A percentile compares a stretch with the other conserved stretches of the same genome.
phyloP scores from a whole-genome alignment of 2,113 vertebrate genomes.

The Hemicordylus capensis region DNA sequence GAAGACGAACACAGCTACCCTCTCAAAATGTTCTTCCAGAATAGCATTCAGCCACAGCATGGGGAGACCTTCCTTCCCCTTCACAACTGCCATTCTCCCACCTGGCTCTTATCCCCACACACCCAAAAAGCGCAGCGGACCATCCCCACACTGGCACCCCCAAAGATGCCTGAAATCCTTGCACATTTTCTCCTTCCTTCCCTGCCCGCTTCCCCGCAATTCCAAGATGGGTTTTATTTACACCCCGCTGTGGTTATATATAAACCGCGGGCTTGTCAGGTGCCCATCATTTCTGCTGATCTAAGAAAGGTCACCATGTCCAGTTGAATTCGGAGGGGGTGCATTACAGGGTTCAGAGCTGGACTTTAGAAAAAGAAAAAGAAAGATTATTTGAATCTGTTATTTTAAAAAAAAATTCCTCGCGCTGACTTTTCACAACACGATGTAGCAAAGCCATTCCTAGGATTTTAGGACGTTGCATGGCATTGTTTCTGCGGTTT shows the following conservation, averaged over 20 bases:
- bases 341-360: background rate
- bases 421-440: background rate
- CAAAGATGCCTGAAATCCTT: rapidly evolving
- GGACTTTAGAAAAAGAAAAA: background rate
- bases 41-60: background rate
- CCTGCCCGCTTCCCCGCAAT: background rate
- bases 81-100: background rate
- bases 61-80: background rate
- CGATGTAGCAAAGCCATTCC: background rate
- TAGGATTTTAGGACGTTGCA: background rate
- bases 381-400: background rate
- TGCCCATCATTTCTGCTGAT: conserved; percentile 3
- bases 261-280: background rate
- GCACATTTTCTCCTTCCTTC: rapidly evolving
- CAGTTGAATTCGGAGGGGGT: conserved; percentile 9
- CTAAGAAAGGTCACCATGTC: conserved; percentile 41
- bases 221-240: background rate
- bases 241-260: conserved; percentile 3
- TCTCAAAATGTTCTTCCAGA: no score
- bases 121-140: background rate
- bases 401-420: background rate
- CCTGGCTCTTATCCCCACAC: background rate
- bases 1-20: no score
- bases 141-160: background rate
- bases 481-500: background rate